These are phyloP conservation scores for Drosophila grimshawi DNA, from an alignment of 1,140 invertebrate species.

Conservation along the genomic window DNA sequence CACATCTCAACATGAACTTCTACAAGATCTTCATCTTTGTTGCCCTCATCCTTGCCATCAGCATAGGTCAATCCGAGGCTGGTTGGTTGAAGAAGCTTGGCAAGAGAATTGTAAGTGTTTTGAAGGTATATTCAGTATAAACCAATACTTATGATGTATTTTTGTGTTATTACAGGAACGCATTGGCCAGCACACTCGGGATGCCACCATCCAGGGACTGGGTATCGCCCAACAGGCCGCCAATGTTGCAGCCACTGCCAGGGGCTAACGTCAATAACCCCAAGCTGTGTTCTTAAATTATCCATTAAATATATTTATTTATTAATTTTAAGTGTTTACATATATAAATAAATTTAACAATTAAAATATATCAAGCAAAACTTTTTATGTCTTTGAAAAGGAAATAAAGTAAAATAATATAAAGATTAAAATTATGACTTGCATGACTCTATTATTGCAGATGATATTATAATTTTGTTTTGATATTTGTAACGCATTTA, in stretches of 20 bases:
- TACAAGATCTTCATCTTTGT: constrained; percentile 74
- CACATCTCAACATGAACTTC: constrained; percentile 68
- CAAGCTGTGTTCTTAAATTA: no score
- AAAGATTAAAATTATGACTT: background rate
- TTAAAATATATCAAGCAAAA: no score
- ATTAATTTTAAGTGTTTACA: background rate
- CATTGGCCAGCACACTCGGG: constrained; percentile 71
- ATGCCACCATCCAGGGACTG: constrained; percentile 75
- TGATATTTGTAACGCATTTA: no score
- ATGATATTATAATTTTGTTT: background rate
- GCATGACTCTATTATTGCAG: background rate
- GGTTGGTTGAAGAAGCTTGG: constrained; percentile 74
- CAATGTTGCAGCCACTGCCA: constrained; percentile 71
- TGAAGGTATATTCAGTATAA: no score
- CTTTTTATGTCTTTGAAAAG: background rate
- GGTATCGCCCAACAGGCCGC: constrained; percentile 75
- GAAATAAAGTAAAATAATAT: background rate
- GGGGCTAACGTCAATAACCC: constrained; percentile 34
- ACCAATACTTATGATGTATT: background rate
- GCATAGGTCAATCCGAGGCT: constrained; percentile 68
- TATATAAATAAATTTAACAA: background rate
- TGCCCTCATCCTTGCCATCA: constrained; percentile 62
- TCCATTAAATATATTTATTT: background rate
- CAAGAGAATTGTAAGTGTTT: constrained; percentile 68
- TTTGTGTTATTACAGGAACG: constrained; percentile 56